phyloP scores from a whole-genome alignment of 2,113 vertebrate genomes.

The Orycteropus afer region DNA sequence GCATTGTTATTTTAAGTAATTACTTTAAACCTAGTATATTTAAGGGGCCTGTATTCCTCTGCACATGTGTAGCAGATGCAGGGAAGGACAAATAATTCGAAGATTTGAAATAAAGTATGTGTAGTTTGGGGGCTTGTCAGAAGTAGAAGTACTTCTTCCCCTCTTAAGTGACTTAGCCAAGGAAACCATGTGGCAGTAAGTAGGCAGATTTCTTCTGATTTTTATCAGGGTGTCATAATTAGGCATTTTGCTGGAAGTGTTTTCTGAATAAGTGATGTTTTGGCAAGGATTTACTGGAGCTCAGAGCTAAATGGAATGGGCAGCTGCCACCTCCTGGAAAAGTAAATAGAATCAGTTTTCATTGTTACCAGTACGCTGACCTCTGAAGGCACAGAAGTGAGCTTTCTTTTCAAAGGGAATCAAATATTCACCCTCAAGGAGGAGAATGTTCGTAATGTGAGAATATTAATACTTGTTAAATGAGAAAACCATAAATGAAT shows the following conservation, averaged over 20 bases:
- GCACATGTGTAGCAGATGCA: background rate
- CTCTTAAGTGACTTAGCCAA: background rate
- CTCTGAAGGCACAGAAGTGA: conserved; percentile 24
- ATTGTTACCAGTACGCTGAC: conserved; percentile 48
- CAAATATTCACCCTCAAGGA: background rate
- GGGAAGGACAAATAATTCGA: background rate
- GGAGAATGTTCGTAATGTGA: background rate
- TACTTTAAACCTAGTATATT: conserved; percentile 41
- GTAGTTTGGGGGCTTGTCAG: background rate
- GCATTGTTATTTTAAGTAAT: conserved; percentile 66
- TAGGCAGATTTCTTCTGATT: background rate
- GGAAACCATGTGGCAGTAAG: background rate
- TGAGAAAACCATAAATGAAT: conserved; percentile 65
- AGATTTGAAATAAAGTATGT: conserved; percentile 31
- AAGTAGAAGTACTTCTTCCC: conserved; percentile 35
- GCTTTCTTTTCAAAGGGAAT: conserved; percentile 59
- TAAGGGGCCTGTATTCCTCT: background rate
- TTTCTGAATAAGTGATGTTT: conserved; percentile 51
- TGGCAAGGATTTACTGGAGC: conserved; percentile 28
- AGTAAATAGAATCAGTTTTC: conserved; percentile 63
- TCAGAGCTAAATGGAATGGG: conserved; percentile 12
- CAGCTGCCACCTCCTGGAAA: conserved; percentile 53
- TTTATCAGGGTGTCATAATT: conserved; percentile 16
- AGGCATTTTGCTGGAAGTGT: conserved; percentile 51
- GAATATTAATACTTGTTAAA: conserved; percentile 51